Percentiles rank a stretch among this genome's conserved stretches.
Conservation (phyloP, 2,888 invertebrate species). For the Apamea crenata region DNA sequence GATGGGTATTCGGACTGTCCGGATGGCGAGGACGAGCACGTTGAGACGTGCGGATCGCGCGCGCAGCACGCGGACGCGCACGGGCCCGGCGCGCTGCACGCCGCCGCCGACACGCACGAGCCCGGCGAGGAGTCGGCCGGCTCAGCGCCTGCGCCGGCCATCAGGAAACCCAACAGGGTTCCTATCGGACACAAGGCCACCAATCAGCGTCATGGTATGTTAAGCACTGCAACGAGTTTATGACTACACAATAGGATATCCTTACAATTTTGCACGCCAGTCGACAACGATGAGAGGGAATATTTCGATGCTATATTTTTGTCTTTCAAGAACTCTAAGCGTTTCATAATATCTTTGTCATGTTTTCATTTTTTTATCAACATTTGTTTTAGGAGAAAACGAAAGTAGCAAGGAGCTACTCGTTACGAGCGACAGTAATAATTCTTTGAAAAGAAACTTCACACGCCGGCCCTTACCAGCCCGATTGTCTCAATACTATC, state of each 20-base stretch:
- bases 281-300: not conserved
- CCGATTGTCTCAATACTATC: slow-evolving; percentile 80
- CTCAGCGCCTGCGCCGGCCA: slow-evolving; percentile 83
- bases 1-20: slow-evolving; percentile 88
- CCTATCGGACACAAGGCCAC: slow-evolving; percentile 57
- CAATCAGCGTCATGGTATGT: slow-evolving; percentile 44
- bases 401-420: slow-evolving; percentile 91
- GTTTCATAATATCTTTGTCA: not conserved
- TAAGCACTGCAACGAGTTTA: not conserved
- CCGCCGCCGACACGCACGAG: slow-evolving; percentile 54
- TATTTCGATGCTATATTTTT: not conserved
- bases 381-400: slow-evolving; percentile 82
- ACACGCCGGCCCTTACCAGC: slow-evolving; percentile 82
- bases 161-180: slow-evolving; percentile 77
- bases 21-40: slow-evolving; percentile 83
- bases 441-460: slow-evolving; percentile 81
- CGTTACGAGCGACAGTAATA: slow-evolving; percentile 90
- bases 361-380: not conserved
- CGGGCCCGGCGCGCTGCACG: slow-evolving; percentile 46
- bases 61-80: slow-evolving; percentile 53
- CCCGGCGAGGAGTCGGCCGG: slow-evolving; percentile 81
- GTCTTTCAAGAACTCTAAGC: not conserved
- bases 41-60: slow-evolving; percentile 68
- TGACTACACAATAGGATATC: not conserved
- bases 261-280: not conserved